Evolutionary conservation across 2,888 invertebrate genomes (phyloP).

Genomic region (Euplexia lucipara): DNA sequence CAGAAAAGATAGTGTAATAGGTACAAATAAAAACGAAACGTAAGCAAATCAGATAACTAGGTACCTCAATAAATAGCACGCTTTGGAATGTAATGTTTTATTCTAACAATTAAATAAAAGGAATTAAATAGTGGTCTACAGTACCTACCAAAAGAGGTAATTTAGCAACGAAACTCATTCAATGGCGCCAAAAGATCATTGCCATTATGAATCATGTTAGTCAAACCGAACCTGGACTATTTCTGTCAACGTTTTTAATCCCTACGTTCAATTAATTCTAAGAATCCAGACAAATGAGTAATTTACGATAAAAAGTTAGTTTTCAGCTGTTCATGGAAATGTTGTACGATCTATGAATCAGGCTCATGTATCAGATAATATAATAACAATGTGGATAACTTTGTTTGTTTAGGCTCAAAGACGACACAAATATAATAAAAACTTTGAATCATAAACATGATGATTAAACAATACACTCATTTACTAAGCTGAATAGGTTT

Average conservation of each 20-base stretch:
- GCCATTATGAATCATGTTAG: slow-evolving; percentile 12
- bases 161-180: neutral
- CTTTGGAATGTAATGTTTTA: too few species aligned
- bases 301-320: slow-evolving; percentile 36
- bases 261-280: slow-evolving; percentile 33
- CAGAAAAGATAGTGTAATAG: too few species aligned
- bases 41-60: too few species aligned
- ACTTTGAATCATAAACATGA: slow-evolving; percentile 2
- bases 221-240: slow-evolving; percentile 1
- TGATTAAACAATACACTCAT: neutral
- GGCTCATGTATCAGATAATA: slow-evolving; percentile 2
- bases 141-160: neutral
- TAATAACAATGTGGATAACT: neutral
- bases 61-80: too few species aligned
- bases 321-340: slow-evolving; percentile 24
- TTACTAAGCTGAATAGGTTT: slow-evolving; percentile 4
- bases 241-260: slow-evolving; percentile 14
- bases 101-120: too few species aligned
- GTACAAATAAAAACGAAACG: too few species aligned
- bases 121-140: too few species aligned
- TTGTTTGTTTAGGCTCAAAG: slow-evolving; percentile 23
- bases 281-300: slow-evolving; percentile 47
- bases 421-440: slow-evolving; percentile 1
- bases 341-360: slow-evolving; percentile 42
- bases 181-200: neutral